phyloP scores from a whole-genome alignment of 2,113 vertebrate genomes.

The Anhinga anhinga region DNA sequence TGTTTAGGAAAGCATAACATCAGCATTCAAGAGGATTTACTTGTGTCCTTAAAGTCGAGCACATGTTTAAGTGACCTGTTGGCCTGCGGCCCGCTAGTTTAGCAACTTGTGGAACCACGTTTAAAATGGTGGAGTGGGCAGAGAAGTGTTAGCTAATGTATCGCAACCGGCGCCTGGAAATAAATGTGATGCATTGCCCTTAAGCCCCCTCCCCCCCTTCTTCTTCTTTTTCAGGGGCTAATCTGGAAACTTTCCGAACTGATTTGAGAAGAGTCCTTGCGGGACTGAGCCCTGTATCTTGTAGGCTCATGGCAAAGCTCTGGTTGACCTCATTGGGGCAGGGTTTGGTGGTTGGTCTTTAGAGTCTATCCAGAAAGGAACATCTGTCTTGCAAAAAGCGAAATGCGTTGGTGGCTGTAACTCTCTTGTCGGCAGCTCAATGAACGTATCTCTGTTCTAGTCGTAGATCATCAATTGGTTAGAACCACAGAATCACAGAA shows the following conservation, averaged over 20 bases:
- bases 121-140: neutral
- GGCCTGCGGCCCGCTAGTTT: neutral
- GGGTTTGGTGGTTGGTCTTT: neutral
- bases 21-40: neutral
- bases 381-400: neutral
- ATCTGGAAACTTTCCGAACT: neutral
- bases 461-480: no score
- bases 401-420: neutral
- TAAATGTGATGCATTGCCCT: neutral
- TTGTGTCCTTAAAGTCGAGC: neutral
- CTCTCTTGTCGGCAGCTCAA: neutral
- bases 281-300: neutral
- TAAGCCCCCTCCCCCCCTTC: neutral
- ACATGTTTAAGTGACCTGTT: neutral
- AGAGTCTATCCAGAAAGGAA: neutral
- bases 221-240: neutral
- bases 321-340: neutral
- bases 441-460: fast-evolving
- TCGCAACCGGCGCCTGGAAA: neutral
- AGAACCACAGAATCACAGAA: no score
- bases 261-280: neutral
- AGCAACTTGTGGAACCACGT: neutral
- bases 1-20: neutral
- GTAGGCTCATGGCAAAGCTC: neutral
- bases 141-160: neutral